Conservation (phyloP, 2,113 vertebrate genomes). For the Rhizomys pruinosus region DNA sequence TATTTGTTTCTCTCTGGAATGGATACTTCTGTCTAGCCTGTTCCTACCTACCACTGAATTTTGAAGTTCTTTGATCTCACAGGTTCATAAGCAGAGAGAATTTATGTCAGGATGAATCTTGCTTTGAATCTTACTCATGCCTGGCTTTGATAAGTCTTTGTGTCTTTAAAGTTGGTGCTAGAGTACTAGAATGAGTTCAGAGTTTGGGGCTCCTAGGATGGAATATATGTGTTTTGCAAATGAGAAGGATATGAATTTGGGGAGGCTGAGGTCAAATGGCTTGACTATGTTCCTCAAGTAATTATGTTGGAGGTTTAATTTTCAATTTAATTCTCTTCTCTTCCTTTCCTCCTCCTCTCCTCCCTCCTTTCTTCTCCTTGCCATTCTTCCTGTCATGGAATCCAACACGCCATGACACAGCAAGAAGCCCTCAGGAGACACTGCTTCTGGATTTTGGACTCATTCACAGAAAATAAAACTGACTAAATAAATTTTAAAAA, state of each 20-base stretch:
- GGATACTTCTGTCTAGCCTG: too few relatives aligned
- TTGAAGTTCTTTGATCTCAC: neutral
- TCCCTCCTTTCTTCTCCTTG: neutral
- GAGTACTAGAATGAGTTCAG: neutral
- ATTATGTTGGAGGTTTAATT: neutral
- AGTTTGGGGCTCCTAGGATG: neutral
- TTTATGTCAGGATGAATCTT: neutral
- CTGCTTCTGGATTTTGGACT: neutral
- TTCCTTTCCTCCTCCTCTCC: too few relatives aligned
- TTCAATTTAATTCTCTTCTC: neutral
- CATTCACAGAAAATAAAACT: constrained; percentile 20
- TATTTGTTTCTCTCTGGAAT: too few relatives aligned
- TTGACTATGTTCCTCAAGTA: neutral
- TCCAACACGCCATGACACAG: neutral
- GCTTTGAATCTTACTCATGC: neutral
- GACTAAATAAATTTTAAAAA: neutral
- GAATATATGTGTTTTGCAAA: neutral
- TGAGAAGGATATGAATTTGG: neutral
- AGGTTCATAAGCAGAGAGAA: neutral
- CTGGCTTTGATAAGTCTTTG: neutral
- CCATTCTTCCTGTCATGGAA: neutral
- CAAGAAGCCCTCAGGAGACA: neutral
- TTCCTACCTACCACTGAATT: too few relatives aligned
- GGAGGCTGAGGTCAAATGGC: neutral
- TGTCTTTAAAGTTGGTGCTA: neutral